Base-by-base conservation (phyloP, 2,113 vertebrate genomes). In the Nycticorax nycticorax region DNA sequence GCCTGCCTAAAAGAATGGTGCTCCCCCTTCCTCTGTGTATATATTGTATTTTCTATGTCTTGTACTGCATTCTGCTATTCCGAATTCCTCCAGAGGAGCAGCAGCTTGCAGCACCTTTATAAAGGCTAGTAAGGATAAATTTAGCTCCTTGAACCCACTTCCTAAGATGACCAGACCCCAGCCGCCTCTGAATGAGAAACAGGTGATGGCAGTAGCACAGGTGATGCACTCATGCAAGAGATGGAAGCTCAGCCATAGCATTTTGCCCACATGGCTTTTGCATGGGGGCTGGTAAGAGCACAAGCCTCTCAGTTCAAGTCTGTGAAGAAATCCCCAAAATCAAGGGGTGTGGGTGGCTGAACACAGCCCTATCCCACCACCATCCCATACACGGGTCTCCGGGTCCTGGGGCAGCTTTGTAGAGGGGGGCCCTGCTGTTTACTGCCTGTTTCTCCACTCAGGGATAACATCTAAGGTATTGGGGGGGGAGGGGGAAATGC, bases 191-290 rank as follows among this genome's bases (percentile, higher is more conserved):
- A 57, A 30, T 13, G 45, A 77, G 35, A 52, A 77, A 1, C 6
- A 80, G 52, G 23, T 3, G 3, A 32, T 2, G 3, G 23, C 12
- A 1, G 45, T 3, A 26, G 9, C 7, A 3, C 39, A 11, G 13
- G 27, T 7, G 3, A 10, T 6, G 45, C 0, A 0, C 47, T 60
- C 66, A 64, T 1, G 0, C 39, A 47, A 56, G 39, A 13, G 0
- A 0, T 3, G 0, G 17, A 17, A 48, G 12, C 57, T 75, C 62
- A 63, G 33, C 21, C 45, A 17, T 1, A 21, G 8, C 43, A 4
- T 3, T 10, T 10, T 16, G 26, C 26, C 52, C 75, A 15, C 1
- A 0, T 6, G 20, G 6, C 19, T 50, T 45, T 10, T 24, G 66
- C 27, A 10, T 6, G 37, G 15, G 5, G 6, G 3, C 2, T 71